Conservation (phyloP, 2,888 invertebrate species). For the Tetrapedia diversipes region DNA sequence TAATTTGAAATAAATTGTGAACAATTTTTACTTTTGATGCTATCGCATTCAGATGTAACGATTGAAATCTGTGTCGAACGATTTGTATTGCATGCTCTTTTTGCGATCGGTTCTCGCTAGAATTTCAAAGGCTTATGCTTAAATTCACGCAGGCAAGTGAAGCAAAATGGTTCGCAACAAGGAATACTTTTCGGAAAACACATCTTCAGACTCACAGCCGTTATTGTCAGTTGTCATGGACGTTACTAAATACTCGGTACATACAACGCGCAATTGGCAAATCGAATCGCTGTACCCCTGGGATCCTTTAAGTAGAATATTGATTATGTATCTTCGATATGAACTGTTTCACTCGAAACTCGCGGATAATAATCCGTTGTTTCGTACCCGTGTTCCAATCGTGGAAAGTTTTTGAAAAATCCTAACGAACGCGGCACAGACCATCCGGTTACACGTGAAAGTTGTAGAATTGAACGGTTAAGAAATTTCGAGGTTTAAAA, state of each 20-base stretch:
- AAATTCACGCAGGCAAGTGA: conserved; percentile 50
- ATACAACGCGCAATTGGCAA: conserved; percentile 59
- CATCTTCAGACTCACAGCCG: conserved; percentile 72
- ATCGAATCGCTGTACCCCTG: conserved; percentile 59
- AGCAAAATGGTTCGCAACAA: conserved; percentile 47
- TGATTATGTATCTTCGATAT: conserved; percentile 62
- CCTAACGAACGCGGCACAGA: no score
- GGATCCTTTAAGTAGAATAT: conserved; percentile 52
- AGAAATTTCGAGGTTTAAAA: neutral
- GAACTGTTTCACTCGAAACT: conserved; percentile 53
- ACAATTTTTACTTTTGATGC: neutral
- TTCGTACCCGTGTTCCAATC: neutral
- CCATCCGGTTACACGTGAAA: no score
- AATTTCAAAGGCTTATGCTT: conserved; percentile 23
- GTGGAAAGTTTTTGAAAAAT: no score
- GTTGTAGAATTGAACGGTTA: neutral
- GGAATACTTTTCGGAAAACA: conserved; percentile 57
- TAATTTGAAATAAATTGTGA: neutral
- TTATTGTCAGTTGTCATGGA: conserved; percentile 79
- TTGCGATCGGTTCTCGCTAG: conserved; percentile 13
- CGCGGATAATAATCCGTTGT: neutral
- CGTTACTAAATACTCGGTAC: conserved; percentile 69
- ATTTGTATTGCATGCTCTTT: neutral
- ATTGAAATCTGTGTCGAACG: neutral
- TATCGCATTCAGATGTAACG: neutral